Evolutionary conservation across 2,113 vertebrate genomes (phyloP), one percentile per base, ranked within the genome.

Genomic region (Mesoclemmys tuberculata): DNA sequence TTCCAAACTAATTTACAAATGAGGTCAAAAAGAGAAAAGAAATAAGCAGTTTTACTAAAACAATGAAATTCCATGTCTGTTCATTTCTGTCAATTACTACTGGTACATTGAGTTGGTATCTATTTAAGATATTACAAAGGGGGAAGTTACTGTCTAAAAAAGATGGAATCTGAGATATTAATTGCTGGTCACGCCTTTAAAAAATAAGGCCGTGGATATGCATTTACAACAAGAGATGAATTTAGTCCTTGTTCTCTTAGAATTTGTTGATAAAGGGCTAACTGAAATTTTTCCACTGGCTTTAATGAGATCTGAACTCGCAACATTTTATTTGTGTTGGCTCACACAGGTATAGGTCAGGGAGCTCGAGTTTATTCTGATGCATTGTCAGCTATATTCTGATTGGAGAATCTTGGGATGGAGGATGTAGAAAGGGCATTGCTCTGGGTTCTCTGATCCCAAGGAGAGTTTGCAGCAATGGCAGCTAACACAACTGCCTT

Each of bases 31-130:
- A 31, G 91, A 84, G 75, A 85, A 93, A 91, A 64, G 61, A 80
- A 83, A 85, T 9, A 38, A 84, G 10, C 48, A n/a, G 7, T 86
- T 95, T 93, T 91, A 82, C 46, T 87, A 85, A 75, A 93, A 90
- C 44, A 78, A 51, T 12, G 41, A 80, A 74, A n/a, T 91, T 90
- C 49, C 55, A 80, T 48, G 80, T 9, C 5, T 41, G 3, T n/a
- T 18, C 83, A 38, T 44, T 52, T 93, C 74, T 91, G 35, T 56
- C 75, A 84, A 4, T 87, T 93, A 58, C 24, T 31, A 8, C 74
- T n/a, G 41, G 3, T 78, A 14, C 52, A 82, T 13, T 56, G 29
- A 88, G 21, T 84, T 88, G 0, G 29, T 61, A 90, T 29, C 2
- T 85, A 75, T 92, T 90, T 71, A 61, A 38, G 41, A 89, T 93